Percentiles rank a stretch among this genome's conserved stretches.
These are phyloP conservation scores for Andrena hattorfiana DNA, from an alignment of 2,888 invertebrate species.

Conservation along the genomic window DNA sequence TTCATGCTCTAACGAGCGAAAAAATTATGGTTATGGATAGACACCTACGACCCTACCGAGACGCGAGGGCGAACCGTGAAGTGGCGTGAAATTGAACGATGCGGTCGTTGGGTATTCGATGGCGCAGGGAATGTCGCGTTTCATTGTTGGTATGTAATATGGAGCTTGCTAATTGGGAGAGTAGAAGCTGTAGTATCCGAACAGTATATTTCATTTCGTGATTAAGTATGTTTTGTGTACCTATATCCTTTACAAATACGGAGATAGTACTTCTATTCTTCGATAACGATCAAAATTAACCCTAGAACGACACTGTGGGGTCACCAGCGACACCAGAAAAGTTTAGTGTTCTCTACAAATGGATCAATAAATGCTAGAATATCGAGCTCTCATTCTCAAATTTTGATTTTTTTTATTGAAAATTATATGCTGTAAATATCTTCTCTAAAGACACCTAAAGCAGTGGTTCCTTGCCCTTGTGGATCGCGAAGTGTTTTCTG, in stretches of 20 bases:
- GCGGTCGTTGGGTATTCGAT: background rate
- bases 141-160: too few relatives aligned
- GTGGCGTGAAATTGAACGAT: slow-evolving; percentile 21
- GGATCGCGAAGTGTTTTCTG: too few relatives aligned
- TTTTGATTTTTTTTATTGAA: too few relatives aligned
- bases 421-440: too few relatives aligned
- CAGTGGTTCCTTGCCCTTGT: too few relatives aligned
- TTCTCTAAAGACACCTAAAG: too few relatives aligned
- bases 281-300: too few relatives aligned
- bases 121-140: slow-evolving; percentile 4
- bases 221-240: background rate
- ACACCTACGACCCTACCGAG: slow-evolving; percentile 54
- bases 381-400: too few relatives aligned
- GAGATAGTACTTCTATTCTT: too few relatives aligned
- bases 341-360: background rate
- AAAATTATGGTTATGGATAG: slow-evolving; percentile 64
- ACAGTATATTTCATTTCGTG: background rate
- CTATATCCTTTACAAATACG: too few relatives aligned
- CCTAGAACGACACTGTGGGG: too few relatives aligned
- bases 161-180: too few relatives aligned
- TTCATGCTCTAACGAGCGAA: slow-evolving; percentile 71
- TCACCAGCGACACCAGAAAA: background rate
- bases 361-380: background rate
- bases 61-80: slow-evolving; percentile 24
- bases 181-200: background rate